phyloP scores from a whole-genome alignment of 2,113 vertebrate species.

The Hippocampus abdominalis region DNA sequence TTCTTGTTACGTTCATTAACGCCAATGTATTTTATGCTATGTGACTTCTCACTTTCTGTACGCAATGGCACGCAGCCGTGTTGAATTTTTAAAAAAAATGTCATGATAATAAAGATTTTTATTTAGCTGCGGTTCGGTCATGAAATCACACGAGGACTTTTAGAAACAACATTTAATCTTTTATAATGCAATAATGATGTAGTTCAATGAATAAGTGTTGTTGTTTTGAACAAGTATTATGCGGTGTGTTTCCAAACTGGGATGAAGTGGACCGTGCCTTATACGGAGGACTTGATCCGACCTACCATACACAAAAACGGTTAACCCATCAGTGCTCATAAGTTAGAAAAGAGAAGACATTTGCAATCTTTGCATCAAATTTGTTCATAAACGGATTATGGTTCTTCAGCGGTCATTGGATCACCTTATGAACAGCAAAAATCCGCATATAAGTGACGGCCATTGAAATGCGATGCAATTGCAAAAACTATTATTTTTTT shows the following conservation, averaged over 20 bases:
- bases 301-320: background rate
- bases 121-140: slow-evolving; percentile 35
- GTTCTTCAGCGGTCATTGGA: too few relatives aligned
- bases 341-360: background rate
- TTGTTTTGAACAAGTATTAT: background rate
- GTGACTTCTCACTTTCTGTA: slow-evolving; percentile 3
- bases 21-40: slow-evolving; percentile 30
- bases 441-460: too few relatives aligned
- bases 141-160: background rate
- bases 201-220: slow-evolving; percentile 31
- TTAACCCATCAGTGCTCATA: background rate
- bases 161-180: slow-evolving; percentile 49
- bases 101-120: slow-evolving; percentile 59
- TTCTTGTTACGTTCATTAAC: slow-evolving; percentile 5
- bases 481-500: too few relatives aligned
- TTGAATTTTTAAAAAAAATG: slow-evolving; percentile 35
- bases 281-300: background rate
- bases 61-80: slow-evolving; percentile 24
- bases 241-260: slow-evolving; percentile 13
- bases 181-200: slow-evolving; percentile 32
- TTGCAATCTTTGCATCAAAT: background rate
- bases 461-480: too few relatives aligned
- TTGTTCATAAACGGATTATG: too few relatives aligned
- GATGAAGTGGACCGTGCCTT: background rate
- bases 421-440: too few relatives aligned